Evolutionary conservation across 2,113 vertebrate species (phyloP).

Genomic region (Hippocampus guttulatus): DNA sequence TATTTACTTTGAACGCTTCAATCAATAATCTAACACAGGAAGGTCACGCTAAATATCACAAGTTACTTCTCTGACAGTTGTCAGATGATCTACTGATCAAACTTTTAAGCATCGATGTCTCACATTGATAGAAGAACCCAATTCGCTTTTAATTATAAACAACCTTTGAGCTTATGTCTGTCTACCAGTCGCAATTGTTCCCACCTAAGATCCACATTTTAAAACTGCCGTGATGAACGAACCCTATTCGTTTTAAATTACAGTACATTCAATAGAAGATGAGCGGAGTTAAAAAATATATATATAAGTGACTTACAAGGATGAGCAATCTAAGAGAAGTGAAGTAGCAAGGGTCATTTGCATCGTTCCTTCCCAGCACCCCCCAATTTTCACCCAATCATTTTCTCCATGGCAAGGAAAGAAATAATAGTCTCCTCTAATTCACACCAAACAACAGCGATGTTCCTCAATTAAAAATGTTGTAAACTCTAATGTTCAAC

Average conservation of each 20-base stretch:
- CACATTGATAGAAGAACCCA: not conserved
- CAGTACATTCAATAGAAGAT: too few relatives aligned
- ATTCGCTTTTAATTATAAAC: not conserved
- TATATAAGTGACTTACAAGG: not conserved
- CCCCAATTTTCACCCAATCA: too few relatives aligned
- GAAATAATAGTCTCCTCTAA: too few relatives aligned
- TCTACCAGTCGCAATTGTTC: not conserved
- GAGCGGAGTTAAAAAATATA: too few relatives aligned
- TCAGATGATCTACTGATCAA: not conserved
- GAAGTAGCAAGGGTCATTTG: not conserved
- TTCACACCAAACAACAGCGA: too few relatives aligned
- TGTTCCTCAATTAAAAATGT: too few relatives aligned
- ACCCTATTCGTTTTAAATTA: too few relatives aligned
- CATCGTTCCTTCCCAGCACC: too few relatives aligned
- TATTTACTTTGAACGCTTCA: not conserved
- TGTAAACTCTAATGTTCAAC: too few relatives aligned
- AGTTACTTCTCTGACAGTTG: not conserved
- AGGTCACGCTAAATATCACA: too few relatives aligned
- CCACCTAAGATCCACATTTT: not conserved
- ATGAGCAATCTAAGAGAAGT: not conserved
- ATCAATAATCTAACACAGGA: not conserved
- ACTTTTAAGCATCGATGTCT: not conserved
- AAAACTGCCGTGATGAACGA: too few relatives aligned
- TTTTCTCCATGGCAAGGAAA: too few relatives aligned
- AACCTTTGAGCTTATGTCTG: not conserved